These are phyloP conservation scores for Crocodylus rhombifer DNA, from an alignment of 2,797 vertebrate species.

Conservation along the genomic window DNA sequence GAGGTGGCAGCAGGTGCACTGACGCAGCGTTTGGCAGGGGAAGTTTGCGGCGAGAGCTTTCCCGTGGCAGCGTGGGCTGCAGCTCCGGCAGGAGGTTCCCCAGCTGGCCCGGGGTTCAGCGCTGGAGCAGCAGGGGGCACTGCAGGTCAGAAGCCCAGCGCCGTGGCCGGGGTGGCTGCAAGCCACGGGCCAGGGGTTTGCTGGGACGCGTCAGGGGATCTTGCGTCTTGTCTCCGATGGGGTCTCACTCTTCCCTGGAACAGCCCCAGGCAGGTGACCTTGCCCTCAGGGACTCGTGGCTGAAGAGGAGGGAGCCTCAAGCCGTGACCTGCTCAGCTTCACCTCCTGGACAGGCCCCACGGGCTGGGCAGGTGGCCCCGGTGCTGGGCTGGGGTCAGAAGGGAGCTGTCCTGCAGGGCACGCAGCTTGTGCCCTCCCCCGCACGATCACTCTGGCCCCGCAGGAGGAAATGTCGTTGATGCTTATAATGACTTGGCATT, in stretches of 20 bases:
- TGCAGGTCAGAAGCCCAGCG: not conserved
- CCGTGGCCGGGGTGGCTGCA: too few relatives aligned
- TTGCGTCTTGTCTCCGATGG: too few relatives aligned
- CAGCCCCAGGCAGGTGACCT: too few relatives aligned
- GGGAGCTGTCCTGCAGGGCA: not conserved
- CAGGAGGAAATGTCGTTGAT: slow-evolving; percentile 81
- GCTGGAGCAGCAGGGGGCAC: not conserved
- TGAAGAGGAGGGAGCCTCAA: too few relatives aligned
- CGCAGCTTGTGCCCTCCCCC: not conserved
- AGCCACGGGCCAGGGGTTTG: too few relatives aligned
- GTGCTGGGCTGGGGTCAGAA: not conserved
- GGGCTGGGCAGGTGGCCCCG: not conserved
- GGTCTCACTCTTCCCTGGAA: too few relatives aligned
- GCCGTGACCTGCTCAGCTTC: not conserved
- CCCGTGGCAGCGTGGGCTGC: not conserved
- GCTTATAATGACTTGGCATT: slow-evolving; percentile 87
- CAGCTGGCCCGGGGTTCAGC: not conserved
- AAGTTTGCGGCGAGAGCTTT: too few relatives aligned
- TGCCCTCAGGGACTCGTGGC: too few relatives aligned
- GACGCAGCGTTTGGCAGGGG: too few relatives aligned
- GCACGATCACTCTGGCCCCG: not conserved
- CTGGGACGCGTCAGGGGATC: not conserved
- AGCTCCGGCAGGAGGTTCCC: not conserved
- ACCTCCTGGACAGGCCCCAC: not conserved
- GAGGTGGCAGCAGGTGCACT: not conserved